Percentiles rank a stretch among this genome's conserved stretches.
These are phyloP conservation scores for Saxidomus purpurata DNA, from an alignment of 1,140 invertebrate genomes.

Conservation along the genomic window DNA sequence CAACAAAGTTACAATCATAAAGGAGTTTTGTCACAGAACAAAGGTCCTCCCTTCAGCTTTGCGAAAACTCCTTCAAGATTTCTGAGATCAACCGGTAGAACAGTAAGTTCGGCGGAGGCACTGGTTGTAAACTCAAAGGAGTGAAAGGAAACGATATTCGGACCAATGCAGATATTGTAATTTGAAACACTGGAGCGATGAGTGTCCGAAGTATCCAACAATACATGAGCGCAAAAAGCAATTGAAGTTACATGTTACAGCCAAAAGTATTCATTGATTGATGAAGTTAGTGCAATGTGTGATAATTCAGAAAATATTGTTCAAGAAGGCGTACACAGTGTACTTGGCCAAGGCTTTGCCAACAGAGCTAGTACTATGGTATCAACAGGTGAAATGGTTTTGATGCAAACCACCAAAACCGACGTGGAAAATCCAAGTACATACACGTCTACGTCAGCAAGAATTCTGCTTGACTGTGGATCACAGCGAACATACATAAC, in stretches of 20 bases:
- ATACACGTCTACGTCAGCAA: not conserved
- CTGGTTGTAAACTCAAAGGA: too few species aligned
- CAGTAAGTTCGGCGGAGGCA: too few species aligned
- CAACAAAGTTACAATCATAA: too few species aligned
- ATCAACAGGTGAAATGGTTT: constrained; percentile 47
- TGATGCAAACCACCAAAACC: constrained; percentile 54
- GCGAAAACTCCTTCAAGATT: too few species aligned
- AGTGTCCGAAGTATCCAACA: not conserved
- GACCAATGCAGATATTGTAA: constrained; percentile 17
- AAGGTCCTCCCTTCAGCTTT: too few species aligned
- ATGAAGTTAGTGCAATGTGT: constrained; percentile 22
- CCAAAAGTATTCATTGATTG: not conserved
- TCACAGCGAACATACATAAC: constrained; percentile 64
- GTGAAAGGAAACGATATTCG: too few species aligned
- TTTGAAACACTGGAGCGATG: not conserved
- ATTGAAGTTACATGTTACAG: not conserved
- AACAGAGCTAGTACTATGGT: constrained; percentile 31
- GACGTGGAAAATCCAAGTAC: constrained; percentile 5
- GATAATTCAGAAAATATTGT: too few species aligned
- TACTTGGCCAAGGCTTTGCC: too few species aligned
- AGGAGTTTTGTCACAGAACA: too few species aligned
- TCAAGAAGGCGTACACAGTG: too few species aligned
- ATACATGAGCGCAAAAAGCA: not conserved
- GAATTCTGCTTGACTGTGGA: constrained; percentile 59
- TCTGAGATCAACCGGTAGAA: too few species aligned